Conservation (phyloP, 1,140 invertebrate species). For the Solenopsis invicta region DNA sequence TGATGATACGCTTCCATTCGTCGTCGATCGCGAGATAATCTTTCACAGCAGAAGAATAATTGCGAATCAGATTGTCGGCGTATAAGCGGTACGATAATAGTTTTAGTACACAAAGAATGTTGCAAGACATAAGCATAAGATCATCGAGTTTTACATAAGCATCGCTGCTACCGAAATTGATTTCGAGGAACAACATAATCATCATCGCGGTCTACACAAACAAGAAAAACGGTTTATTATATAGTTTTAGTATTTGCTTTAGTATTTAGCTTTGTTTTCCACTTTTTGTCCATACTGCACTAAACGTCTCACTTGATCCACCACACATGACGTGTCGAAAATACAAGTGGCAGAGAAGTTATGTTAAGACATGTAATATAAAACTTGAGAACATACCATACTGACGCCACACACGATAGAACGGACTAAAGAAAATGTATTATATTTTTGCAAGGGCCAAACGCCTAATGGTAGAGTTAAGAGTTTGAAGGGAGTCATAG, state of each 20-base stretch:
- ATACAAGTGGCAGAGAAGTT: not conserved
- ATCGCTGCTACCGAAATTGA: constrained; percentile 6
- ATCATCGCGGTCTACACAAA: constrained; percentile 36
- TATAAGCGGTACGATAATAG: constrained; percentile 1
- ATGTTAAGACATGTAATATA: too few relatives aligned
- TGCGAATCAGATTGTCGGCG: not conserved
- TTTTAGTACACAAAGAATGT: constrained; percentile 2
- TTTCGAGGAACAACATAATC: not conserved
- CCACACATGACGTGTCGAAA: not conserved
- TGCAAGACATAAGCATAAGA: constrained; percentile 1
- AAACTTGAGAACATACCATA: constrained; percentile 24
- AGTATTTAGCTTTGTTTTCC: not conserved
- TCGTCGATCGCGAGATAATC: constrained; percentile 35
- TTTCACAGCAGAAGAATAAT: constrained; percentile 43
- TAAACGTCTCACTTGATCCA: not conserved
- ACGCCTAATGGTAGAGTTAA: constrained; percentile 49
- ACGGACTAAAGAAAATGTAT: not conserved
- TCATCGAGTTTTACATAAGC: constrained; percentile 30
- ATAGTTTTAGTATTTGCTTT: not conserved
- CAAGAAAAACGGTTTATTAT: not conserved
- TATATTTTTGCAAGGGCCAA: constrained; percentile 60
- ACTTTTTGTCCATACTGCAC: not conserved
- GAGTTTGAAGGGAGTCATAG: constrained; percentile 37
- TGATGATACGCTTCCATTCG: constrained; percentile 2
- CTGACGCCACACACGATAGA: not conserved